Percentiles rank a stretch among this genome's conserved stretches.
Evolutionary conservation across 2,113 vertebrate species (phyloP).

Genomic region (Oncorhynchus gorbuscha): DNA sequence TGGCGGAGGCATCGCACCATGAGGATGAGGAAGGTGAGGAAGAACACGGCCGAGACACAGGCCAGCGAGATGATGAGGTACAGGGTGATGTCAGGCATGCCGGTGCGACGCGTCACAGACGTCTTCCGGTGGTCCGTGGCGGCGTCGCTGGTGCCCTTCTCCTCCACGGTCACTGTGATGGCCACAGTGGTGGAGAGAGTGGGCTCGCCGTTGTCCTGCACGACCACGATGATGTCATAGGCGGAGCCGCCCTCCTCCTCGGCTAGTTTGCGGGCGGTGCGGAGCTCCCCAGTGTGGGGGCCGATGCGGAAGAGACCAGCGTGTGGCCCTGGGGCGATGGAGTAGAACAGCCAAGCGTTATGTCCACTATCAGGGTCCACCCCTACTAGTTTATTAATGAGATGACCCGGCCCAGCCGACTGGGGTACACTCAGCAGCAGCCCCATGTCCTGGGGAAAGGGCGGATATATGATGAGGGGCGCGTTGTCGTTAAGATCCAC

Average conservation of each 20-base stretch:
- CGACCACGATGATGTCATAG: constrained; percentile 76
- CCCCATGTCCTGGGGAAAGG: constrained; percentile 69
- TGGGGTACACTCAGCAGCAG: constrained; percentile 75
- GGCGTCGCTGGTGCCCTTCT: constrained; percentile 67
- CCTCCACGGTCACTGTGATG: constrained; percentile 81
- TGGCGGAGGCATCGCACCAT: constrained; percentile 78
- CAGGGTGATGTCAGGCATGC: constrained; percentile 76
- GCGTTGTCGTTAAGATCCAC: constrained; percentile 86
- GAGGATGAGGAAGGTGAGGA: constrained; percentile 75
- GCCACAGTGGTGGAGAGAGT: constrained; percentile 75
- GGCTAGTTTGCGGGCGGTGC: constrained; percentile 68
- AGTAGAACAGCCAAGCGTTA: constrained; percentile 87
- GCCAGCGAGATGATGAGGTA: constrained; percentile 86
- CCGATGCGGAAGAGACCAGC: constrained; percentile 79
- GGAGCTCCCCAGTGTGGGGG: constrained; percentile 80
- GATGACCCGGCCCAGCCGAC: constrained; percentile 74
- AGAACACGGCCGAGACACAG: constrained; percentile 80
- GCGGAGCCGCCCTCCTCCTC: constrained; percentile 73
- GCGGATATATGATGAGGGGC: constrained; percentile 79
- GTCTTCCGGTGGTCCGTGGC: constrained; percentile 68
- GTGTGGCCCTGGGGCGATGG: constrained; percentile 73
- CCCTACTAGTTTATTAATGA: constrained; percentile 84
- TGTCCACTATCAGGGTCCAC: constrained; percentile 87
- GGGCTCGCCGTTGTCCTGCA: constrained; percentile 82
- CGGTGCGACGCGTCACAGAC: constrained; percentile 55